Evolutionary conservation across 1,140 invertebrate genomes (phyloP).

Genomic region (Maconellicoccus hirsutus): DNA sequence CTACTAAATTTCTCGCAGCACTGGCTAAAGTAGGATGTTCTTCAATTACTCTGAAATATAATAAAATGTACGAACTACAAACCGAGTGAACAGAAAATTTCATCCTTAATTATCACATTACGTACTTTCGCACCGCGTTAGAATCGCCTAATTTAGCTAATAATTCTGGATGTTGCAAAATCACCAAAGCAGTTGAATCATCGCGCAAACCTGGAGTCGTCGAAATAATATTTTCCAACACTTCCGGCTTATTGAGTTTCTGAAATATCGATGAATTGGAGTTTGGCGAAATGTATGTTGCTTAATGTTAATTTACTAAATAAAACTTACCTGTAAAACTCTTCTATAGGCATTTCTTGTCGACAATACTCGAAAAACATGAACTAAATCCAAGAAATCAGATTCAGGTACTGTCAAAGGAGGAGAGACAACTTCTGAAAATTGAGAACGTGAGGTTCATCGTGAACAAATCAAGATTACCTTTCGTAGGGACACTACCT

Average conservation of each 20-base stretch:
- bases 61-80: conserved; percentile 14
- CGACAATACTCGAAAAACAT: conserved; percentile 16
- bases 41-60: conserved; percentile 36
- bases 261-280: conserved; percentile 26
- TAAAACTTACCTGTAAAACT: conserved; percentile 16
- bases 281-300: too few species aligned
- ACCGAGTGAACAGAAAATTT: too few species aligned
- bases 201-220: conserved; percentile 39
- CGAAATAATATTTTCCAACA: conserved; percentile 43
- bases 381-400: not conserved
- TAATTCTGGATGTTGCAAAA: conserved; percentile 46
- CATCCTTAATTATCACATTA: conserved; percentile 7
- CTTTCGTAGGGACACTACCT: not conserved
- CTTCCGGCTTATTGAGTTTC: conserved; percentile 41
- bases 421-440: not conserved
- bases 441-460: too few species aligned
- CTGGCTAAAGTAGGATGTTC: conserved; percentile 40
- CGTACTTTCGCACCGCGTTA: conserved; percentile 39
- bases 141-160: conserved; percentile 41
- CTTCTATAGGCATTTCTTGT: not conserved
- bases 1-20: conserved; percentile 40
- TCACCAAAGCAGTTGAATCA: conserved; percentile 43
- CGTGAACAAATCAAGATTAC: too few species aligned
- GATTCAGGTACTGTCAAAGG: not conserved
- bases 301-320: too few species aligned